Base-by-base conservation (phyloP, 2,888 invertebrate genomes). In the Tetrapedia diversipes region DNA sequence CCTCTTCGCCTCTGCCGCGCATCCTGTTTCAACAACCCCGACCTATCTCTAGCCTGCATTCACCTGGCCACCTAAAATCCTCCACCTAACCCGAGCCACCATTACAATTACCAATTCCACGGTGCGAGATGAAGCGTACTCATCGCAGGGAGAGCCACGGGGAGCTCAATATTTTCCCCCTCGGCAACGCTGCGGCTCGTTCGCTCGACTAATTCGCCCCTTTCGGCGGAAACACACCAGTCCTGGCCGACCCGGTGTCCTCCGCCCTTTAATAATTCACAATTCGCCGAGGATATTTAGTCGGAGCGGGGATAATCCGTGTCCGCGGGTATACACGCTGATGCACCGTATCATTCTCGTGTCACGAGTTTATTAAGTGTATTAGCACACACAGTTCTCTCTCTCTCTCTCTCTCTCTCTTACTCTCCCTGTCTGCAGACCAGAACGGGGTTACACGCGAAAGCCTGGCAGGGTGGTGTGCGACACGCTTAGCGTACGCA, bases 281-380 rank as follows among this genome's bases (percentile, higher is more conserved):
- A 61, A 67, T 75, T 67, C 54, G 67, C 67, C 45, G 45, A 75
- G 57, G 61, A 63, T 34, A 63, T 54, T 16, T n/a, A 3, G 32
- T 8, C 22, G 47, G 24, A 43, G 16, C 49, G 14, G n/a, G 7
- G 63, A 37, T 59, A 69, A 65, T 47, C 34, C 57, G 19, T 27
- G 57, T 51, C 39, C 41, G 69, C 29, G 41, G 24, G 16, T 43
- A n/a, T n/a, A n/a, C n/a, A 29, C 34, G 22, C 57, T 51, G 68
- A 67, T 57, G 61, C 72, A 66, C 51, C 72, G 77, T 69, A 77
- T 79, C 77, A 69, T 78, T 79, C 79, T 65, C 68, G 56, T 67
- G 71, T 47, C 67, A 61, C 56, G 71, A 59, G 80, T 79, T 80
- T 80, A 80, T 80, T 78, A 80, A 75, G 79, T 68, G 75, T 60